Evolutionary conservation across 2,888 invertebrate genomes (phyloP), one percentile per base, ranked within the genome.

Genomic region (Cyrtodaria siliqua): DNA sequence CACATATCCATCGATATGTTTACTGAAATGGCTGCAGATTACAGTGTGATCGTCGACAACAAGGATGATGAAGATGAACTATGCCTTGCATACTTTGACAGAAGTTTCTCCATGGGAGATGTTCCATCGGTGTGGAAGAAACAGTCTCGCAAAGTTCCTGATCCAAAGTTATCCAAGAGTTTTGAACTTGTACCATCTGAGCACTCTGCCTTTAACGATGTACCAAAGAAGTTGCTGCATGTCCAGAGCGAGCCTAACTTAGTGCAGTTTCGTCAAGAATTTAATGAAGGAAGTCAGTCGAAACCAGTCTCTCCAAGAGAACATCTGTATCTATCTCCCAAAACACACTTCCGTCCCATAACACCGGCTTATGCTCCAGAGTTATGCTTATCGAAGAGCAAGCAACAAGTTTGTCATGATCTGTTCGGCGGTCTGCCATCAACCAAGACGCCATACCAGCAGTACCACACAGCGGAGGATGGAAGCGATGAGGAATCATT

Each of bases 281-380:
- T 82, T 69, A 49, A 40, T 23, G 69, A 82, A 68, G 66, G 68
- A n/a, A 42, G 47, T 33, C 74, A 83, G 49, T 93, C 94, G 87
- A 72, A 50, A 26, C 63, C 67, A 3, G 53, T 38, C 18, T 80
- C 82, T 27, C 84, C 87, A 33, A 59, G 77, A 84, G 96, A 96
- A 90, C 96, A 97, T 93, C 93, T 96, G 84, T 94, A 96, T 77
- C 96, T 96, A 20, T 96, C 97, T 8, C 94, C 95, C 80, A 95
- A 95, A 81, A 97, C 97, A 71, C 97, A 97, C 93, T 97, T 97
- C 94, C 95, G 95, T 83, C 97, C 97, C 18, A 97, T 97, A 86
- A 86, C 87, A 14, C 86, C 86, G 18, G 78, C 79, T 14, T 72
- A 68, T 66, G 69, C 74, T 29, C 73, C 76, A 23, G 76, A 72